Conservation (phyloP, 2,888 invertebrate species). For the Heterodera filipjevi region DNA sequence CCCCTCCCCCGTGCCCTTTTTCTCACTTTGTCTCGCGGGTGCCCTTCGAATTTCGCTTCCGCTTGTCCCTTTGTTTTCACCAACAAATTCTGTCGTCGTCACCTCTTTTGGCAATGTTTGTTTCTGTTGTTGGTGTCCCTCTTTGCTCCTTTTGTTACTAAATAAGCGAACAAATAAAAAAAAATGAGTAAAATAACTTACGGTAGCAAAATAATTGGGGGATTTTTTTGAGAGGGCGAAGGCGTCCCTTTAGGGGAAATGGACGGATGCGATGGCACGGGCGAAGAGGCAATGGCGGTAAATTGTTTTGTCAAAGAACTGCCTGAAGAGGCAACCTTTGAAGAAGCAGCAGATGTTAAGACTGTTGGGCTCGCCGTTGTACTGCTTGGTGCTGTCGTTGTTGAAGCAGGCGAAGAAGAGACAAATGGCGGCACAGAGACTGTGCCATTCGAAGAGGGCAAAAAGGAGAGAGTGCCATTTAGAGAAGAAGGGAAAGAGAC, state of each 20-base stretch:
- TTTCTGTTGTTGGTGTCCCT: not conserved
- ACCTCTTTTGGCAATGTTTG: not conserved
- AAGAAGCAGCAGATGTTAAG: not conserved
- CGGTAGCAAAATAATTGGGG: not conserved
- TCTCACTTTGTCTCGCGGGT: constrained; percentile 14
- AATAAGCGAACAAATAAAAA: not conserved
- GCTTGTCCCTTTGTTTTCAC: not conserved
- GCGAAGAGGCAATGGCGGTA: not conserved
- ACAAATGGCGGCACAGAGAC: not conserved
- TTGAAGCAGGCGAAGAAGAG: not conserved
- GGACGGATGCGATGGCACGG: not conserved
- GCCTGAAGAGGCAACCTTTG: not conserved
- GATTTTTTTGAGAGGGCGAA: not conserved
- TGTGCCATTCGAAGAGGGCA: not conserved
- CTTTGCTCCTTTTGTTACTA: not conserved
- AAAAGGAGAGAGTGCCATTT: not conserved
- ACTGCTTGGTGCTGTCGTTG: not conserved
- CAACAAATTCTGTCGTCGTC: not conserved
- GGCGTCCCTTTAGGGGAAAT: not conserved
- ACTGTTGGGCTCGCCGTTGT: not conserved
- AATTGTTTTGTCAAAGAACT: not conserved
- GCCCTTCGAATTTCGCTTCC: constrained; percentile 8
- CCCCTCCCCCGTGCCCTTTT: not conserved
- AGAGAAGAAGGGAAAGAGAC: too few relatives aligned
- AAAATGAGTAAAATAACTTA: not conserved